phyloP scores from a whole-genome alignment of 1,140 invertebrate genomes.

The Drosophila mojavensis region DNA sequence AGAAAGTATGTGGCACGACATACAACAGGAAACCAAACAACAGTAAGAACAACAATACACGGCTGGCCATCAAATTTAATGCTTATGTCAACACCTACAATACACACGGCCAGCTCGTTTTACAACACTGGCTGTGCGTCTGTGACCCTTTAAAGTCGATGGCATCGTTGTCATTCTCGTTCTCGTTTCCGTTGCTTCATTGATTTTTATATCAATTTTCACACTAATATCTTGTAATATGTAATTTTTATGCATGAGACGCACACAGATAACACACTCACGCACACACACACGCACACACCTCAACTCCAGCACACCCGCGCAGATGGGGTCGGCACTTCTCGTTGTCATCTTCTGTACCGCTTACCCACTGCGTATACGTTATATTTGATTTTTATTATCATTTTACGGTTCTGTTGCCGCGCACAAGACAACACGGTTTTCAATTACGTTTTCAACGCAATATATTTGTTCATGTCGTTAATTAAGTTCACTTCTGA shows the following conservation, averaged over 20 bases:
- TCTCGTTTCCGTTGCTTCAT: slow-evolving; percentile 57
- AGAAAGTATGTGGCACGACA: slow-evolving; percentile 60
- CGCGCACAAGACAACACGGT: slow-evolving; percentile 23
- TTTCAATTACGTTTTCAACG: slow-evolving; percentile 55
- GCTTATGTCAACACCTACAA: slow-evolving; percentile 80
- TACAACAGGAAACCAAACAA: slow-evolving; percentile 12
- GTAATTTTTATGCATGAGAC: slow-evolving; percentile 79
- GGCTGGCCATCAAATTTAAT: slow-evolving; percentile 75
- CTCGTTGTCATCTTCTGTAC: slow-evolving; percentile 34
- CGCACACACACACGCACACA: slow-evolving; percentile 19
- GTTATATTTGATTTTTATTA: slow-evolving; percentile 78
- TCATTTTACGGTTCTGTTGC: slow-evolving; percentile 16
- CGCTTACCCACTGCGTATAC: slow-evolving; percentile 59
- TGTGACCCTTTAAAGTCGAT: slow-evolving; percentile 36
- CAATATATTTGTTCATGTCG: slow-evolving; percentile 45
- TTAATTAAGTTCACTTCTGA: slow-evolving; percentile 83
- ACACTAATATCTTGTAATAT: slow-evolving; percentile 81
- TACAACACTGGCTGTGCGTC: slow-evolving; percentile 42
- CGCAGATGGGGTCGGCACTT: slow-evolving; percentile 23
- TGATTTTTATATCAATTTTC: slow-evolving; percentile 82
- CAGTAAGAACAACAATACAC: slow-evolving; percentile 28
- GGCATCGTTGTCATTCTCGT: background rate
- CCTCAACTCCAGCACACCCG: slow-evolving; percentile 7
- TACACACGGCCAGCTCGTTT: slow-evolving; percentile 65
- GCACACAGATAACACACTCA: slow-evolving; percentile 22